These are phyloP conservation scores for Lamprotornis superbus DNA, from an alignment of 2,113 vertebrate species.

Conservation along the genomic window DNA sequence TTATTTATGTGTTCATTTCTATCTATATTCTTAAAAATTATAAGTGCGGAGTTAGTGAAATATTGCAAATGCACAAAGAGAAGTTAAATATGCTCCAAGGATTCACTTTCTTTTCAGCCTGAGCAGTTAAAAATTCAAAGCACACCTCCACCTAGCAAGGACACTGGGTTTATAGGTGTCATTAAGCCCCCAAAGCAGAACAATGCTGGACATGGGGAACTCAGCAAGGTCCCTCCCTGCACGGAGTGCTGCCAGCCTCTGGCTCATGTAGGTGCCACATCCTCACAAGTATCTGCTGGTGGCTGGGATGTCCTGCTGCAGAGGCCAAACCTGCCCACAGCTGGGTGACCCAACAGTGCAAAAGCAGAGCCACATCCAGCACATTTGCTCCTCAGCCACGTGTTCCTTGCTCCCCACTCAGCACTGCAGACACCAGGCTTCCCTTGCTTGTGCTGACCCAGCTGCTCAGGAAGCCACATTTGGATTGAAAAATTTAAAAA, in stretches of 20 bases:
- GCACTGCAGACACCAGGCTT: neutral
- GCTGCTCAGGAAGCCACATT: neutral
- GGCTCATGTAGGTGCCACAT: neutral
- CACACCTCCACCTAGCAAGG: neutral
- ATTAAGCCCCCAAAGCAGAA: neutral
- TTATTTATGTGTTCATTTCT: neutral
- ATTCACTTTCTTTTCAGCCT: neutral
- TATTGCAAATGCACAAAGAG: neutral
- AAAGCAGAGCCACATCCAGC: neutral
- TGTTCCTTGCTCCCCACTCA: neutral
- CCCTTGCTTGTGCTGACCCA: neutral
- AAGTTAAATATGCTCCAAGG: neutral
- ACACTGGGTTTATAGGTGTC: neutral
- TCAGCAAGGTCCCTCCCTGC: neutral
- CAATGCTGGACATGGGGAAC: neutral
- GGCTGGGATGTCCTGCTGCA: rapidly evolving
- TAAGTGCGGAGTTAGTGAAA: neutral
- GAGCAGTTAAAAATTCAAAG: neutral
- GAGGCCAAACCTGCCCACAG: neutral
- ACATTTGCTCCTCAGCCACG: neutral
- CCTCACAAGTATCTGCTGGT: neutral
- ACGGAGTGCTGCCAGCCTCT: neutral
- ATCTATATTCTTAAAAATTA: neutral
- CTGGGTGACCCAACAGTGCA: neutral
- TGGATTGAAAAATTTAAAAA: neutral